Conservation (phyloP, 2,888 invertebrate species). For the Frankliniella intonsa region DNA sequence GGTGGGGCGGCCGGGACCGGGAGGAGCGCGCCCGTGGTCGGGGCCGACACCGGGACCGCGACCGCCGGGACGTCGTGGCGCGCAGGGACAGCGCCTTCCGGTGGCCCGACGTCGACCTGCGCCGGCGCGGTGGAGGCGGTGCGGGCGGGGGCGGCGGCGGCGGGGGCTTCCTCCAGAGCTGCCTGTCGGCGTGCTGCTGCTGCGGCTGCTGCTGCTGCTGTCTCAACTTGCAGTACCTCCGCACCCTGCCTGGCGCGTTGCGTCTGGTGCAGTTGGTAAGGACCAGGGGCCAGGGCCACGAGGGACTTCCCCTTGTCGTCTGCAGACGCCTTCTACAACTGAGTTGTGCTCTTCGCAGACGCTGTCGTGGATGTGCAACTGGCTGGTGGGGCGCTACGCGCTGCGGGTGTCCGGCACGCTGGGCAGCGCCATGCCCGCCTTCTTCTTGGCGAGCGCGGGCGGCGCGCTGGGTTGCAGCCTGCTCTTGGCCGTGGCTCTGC, state of each 20-base stretch:
- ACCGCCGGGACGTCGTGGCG: neutral
- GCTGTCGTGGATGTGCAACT: constrained; percentile 12
- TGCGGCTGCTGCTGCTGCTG: constrained; percentile 23
- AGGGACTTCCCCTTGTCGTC: no score
- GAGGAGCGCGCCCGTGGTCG: neutral
- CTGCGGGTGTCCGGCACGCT: constrained; percentile 1
- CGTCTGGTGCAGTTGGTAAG: neutral
- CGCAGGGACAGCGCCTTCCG: neutral
- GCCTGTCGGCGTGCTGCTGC: neutral
- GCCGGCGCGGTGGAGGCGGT: neutral
- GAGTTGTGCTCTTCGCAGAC: neutral
- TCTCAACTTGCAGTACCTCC: constrained; percentile 12
- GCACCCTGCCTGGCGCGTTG: neutral
- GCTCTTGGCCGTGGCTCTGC: neutral
- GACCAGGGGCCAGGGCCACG: neutral
- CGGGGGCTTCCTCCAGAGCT: neutral
- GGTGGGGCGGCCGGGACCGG: neutral
- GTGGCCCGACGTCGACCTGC: neutral
- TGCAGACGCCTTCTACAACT: no score
- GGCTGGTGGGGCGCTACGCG: constrained; percentile 7
- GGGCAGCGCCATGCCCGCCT: constrained; percentile 23
- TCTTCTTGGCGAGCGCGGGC: constrained; percentile 7
- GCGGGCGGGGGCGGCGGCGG: neutral
- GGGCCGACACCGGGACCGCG: neutral
- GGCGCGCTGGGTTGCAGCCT: neutral